Evolutionary conservation across 2,888 invertebrate genomes (phyloP).

Genomic region (Rotaria socialis): DNA sequence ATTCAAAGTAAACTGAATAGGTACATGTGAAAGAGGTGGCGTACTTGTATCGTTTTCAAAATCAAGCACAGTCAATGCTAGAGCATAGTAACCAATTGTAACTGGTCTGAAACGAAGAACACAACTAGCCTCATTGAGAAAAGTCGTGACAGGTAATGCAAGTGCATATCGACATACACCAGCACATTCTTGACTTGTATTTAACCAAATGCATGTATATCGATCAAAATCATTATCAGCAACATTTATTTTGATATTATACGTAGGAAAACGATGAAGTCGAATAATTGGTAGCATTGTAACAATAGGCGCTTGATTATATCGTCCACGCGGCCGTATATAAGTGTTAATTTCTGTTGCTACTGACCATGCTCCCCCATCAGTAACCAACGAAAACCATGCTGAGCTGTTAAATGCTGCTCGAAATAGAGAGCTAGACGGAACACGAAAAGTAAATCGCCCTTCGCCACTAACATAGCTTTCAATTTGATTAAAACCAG

Average conservation of each 20-base stretch:
- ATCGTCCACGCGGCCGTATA: not conserved
- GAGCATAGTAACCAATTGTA: not conserved
- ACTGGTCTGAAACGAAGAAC: not conserved
- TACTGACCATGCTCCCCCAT: not conserved
- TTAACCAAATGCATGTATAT: not conserved
- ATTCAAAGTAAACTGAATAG: not conserved
- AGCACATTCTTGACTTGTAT: not conserved
- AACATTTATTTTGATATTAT: not conserved
- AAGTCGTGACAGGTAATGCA: not conserved
- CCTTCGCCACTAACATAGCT: not conserved
- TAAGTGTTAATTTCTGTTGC: not conserved
- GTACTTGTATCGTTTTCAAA: not conserved
- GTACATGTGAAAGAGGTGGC: not conserved
- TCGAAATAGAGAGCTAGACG: not conserved
- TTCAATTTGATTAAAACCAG: not conserved
- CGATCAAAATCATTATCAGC: conserved; percentile 20
- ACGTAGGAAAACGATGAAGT: not conserved
- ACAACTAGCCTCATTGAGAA: not conserved
- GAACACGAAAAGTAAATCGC: not conserved
- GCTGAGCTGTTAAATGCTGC: not conserved
- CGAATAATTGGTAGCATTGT: not conserved
- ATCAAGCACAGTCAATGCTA: not conserved
- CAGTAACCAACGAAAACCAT: not conserved
- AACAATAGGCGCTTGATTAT: conserved; percentile 7
- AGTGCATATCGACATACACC: not conserved